phyloP scores from a whole-genome alignment of 2,888 invertebrate species.

The Caenorhabditis sp. region DNA sequence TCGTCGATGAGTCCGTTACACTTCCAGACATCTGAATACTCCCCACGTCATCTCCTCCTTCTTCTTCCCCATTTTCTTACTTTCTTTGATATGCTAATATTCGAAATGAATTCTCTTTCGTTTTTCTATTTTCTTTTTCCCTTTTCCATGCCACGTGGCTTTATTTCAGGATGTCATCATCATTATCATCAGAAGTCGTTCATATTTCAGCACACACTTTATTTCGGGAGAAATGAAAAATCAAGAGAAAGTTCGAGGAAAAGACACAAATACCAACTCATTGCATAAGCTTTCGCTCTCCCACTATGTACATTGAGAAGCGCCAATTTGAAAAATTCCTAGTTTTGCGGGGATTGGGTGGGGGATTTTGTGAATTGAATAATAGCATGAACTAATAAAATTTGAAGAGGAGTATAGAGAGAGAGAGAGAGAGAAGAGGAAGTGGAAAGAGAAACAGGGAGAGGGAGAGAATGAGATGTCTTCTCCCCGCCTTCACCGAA shows the following conservation, averaged over 20 bases:
- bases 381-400: conserved; percentile 53
- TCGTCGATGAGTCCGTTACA: conserved; percentile 15
- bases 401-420: too few species aligned
- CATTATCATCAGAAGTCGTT: background rate
- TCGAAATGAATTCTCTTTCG: conserved; percentile 17
- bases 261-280: conserved; percentile 39
- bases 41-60: too few species aligned
- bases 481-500: conserved; percentile 14
- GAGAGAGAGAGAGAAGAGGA: background rate
- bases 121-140: background rate
- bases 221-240: conserved; percentile 16
- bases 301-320: conserved; percentile 50
- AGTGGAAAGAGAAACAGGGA: conserved; percentile 10
- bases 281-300: conserved; percentile 44
- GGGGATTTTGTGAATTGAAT: conserved; percentile 40
- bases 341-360: conserved; percentile 32
- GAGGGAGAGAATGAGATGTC: background rate
- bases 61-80: conserved; percentile 4
- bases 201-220: conserved; percentile 45
- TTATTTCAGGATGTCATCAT: background rate
- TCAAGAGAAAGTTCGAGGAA: conserved; percentile 1
- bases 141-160: background rate
- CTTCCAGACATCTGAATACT: conserved; percentile 38
- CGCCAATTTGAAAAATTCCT: conserved; percentile 63
- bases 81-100: conserved; percentile 19